Base-by-base conservation (phyloP, 53 echinoderm and acorn worm species). In the Echinarachnius parma region DNA sequence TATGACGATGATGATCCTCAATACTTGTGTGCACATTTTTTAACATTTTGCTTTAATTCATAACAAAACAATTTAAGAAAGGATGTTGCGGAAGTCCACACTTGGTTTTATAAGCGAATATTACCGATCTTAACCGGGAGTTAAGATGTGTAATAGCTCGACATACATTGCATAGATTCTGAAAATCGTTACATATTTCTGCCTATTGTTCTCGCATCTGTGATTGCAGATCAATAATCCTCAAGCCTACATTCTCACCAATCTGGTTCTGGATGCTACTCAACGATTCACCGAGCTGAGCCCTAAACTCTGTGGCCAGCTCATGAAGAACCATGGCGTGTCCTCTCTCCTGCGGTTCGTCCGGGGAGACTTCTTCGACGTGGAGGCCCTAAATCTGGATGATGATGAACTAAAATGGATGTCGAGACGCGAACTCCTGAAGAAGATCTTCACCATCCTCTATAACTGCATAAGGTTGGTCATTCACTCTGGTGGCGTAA, bases 381-480 rank as follows among this genome's bases (percentile, higher is more conserved):
- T 48, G 47, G 48, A 46, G 16, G 47, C 47, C 3, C 49, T 66
- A 1, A 48, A 66, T 48, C 66, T 28, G 10, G 66, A 66, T 20
- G 66, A 66, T 31, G 66, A 66, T 2, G 66, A 46, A 24, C 31
- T 66, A n/a, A 66, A 66, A 48, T 66, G 66, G 66, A 66, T 66
- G 66, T 66, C 66, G n/a, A 27, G 66, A 28, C 46, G 66, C 15
- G 66, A 66, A 24, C 26, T 66, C 7, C 63, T 84, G 16, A 84
- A 84, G 84, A 79, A 61, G 48, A 72, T 71, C 14, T 31, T 84
- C 24, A 84, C 32, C 21, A 42, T 84, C 44, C 46, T 84, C 10
- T 79, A 79, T 31, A 78, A 84, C 27, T 66, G 79, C 45, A 34
- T 84, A 14, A 66, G 78, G 54, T 57, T 31, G 15, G 35, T n/a